Evolutionary conservation across 2,888 invertebrate species (phyloP).

Genomic region (Iphiclides podalirius): DNA sequence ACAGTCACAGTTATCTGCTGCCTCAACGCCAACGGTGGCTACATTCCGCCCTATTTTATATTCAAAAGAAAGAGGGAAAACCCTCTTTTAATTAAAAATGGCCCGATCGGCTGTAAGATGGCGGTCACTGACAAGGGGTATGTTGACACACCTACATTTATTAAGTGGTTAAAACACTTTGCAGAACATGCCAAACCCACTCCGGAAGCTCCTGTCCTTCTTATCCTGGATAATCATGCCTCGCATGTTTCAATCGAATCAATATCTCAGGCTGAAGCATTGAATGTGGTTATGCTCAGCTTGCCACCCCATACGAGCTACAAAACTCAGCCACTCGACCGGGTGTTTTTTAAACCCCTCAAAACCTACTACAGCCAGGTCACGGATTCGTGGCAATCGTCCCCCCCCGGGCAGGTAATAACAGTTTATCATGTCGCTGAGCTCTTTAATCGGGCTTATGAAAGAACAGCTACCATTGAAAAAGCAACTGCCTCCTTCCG

Average conservation of each 20-base stretch:
- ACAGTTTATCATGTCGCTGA: slow-evolving; percentile 12
- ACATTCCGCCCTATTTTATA: slow-evolving; percentile 17
- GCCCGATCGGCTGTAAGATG: slow-evolving; percentile 31
- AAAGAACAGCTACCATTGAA: slow-evolving; percentile 15
- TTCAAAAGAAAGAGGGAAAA: neutral
- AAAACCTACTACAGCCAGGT: neutral
- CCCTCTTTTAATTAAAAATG: slow-evolving; percentile 26
- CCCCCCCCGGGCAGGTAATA: slow-evolving; percentile 14
- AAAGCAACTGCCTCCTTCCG: slow-evolving; percentile 12
- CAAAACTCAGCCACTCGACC: slow-evolving; percentile 15
- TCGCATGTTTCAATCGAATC: slow-evolving; percentile 25
- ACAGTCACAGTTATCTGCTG: slow-evolving; percentile 23
- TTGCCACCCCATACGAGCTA: slow-evolving; percentile 15
- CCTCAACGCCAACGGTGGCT: slow-evolving; percentile 21
- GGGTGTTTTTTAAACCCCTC: neutral
- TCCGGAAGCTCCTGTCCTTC: slow-evolving; percentile 25
- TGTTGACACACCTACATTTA: slow-evolving; percentile 3
- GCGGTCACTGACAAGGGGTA: slow-evolving; percentile 19
- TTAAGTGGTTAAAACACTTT: slow-evolving; percentile 31
- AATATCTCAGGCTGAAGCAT: neutral
- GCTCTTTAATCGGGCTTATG: slow-evolving; percentile 11
- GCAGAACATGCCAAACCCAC: slow-evolving; percentile 28
- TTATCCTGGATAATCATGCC: slow-evolving; percentile 31
- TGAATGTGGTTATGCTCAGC: slow-evolving; percentile 10
- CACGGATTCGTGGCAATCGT: slow-evolving; percentile 5